Conservation (phyloP, 2,113 vertebrate genomes). For the Tupaia tana region DNA sequence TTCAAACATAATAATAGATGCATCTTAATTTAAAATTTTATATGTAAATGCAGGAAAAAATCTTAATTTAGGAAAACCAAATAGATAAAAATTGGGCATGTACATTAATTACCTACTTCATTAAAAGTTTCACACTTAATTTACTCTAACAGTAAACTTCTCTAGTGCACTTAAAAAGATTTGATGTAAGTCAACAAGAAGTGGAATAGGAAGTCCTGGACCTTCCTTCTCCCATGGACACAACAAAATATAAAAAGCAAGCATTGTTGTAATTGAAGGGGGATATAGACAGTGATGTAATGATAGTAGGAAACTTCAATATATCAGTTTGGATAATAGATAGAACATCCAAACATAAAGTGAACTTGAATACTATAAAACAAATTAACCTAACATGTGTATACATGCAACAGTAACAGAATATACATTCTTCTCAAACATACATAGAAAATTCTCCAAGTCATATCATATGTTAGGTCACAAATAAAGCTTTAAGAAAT, state of each 20-base stretch:
- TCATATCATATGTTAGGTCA: not conserved
- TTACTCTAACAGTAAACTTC: slow-evolving; percentile 5
- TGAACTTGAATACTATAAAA: not conserved
- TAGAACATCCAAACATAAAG: not conserved
- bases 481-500: not conserved
- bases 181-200: not conserved
- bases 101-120: slow-evolving; percentile 3
- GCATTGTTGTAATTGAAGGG: not conserved
- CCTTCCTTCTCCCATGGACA: not conserved
- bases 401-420: too few species aligned
- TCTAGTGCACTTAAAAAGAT: slow-evolving; percentile 23
- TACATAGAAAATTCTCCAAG: not conserved
- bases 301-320: not conserved
- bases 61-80: slow-evolving; percentile 26
- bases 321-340: not conserved
- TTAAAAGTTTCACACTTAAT: not conserved
- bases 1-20: slow-evolving; percentile 48
- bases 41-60: slow-evolving; percentile 6
- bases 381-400: not conserved
- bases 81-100: not conserved
- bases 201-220: not conserved
- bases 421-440: not conserved
- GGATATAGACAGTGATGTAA: not conserved
- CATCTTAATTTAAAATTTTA: slow-evolving; percentile 48
- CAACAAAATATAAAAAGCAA: not conserved